A percentile compares a stretch with the other conserved stretches of the same genome.
Evolutionary conservation across 2,888 invertebrate species (phyloP).

Genomic region (Aspidapion aeneum): DNA sequence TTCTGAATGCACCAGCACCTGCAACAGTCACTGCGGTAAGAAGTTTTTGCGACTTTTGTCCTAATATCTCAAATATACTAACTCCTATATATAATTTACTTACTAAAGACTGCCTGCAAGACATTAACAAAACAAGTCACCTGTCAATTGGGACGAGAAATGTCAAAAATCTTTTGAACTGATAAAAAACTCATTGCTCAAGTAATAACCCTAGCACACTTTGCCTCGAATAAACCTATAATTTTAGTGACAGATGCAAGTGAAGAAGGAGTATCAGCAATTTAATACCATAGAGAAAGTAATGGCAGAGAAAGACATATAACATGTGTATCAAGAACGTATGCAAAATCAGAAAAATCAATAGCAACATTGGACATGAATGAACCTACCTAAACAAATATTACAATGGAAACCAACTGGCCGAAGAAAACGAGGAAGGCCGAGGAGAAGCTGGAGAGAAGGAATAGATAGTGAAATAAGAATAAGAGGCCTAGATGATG

Average conservation of each 20-base stretch:
- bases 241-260: background rate
- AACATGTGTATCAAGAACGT: too few relatives aligned
- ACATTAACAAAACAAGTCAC: background rate
- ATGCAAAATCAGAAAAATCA: too few relatives aligned
- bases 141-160: background rate
- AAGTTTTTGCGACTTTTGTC: background rate
- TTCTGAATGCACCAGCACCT: background rate
- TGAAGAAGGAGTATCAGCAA: background rate
- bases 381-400: too few relatives aligned
- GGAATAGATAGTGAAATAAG: too few relatives aligned
- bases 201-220: background rate
- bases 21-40: background rate
- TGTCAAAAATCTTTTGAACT: background rate
- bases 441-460: too few relatives aligned
- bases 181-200: background rate
- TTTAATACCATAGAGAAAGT: background rate
- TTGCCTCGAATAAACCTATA: background rate
- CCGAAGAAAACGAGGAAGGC: too few relatives aligned
- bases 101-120: background rate
- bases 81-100: background rate
- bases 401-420: too few relatives aligned
- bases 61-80: background rate
- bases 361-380: too few relatives aligned
- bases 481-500: too few relatives aligned
- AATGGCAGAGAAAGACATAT: too few relatives aligned